These are phyloP conservation scores for Coptodon rendalli DNA, from an alignment of 2,113 vertebrate species.

Conservation along the genomic window DNA sequence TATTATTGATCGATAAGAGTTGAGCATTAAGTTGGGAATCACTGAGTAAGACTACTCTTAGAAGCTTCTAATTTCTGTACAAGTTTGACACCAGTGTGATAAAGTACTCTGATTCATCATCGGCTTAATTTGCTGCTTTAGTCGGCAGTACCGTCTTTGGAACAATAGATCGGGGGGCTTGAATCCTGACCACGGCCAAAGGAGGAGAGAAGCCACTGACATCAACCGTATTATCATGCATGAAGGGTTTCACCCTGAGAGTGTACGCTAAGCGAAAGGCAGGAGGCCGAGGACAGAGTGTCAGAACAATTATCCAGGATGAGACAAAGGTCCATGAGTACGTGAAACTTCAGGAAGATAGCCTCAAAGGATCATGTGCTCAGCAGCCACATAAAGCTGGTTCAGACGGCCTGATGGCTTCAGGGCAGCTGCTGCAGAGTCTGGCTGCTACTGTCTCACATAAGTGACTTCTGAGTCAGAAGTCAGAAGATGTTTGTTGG, in stretches of 20 bases:
- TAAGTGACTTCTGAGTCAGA: background rate
- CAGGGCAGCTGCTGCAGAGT: background rate
- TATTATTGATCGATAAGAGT: background rate
- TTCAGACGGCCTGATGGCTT: rapidly evolving
- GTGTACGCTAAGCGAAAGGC: background rate
- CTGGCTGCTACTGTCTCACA: background rate
- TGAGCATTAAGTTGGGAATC: background rate
- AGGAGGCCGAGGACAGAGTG: background rate
- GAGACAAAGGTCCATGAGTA: background rate
- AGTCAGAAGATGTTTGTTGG: background rate
- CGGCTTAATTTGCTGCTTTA: background rate
- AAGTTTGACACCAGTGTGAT: background rate
- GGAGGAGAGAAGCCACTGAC: background rate
- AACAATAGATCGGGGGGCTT: background rate
- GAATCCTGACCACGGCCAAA: background rate
- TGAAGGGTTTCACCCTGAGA: background rate
- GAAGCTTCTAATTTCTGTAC: background rate
- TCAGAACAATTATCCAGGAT: background rate
- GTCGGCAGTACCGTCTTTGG: background rate
- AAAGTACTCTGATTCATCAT: background rate
- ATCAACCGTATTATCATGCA: background rate
- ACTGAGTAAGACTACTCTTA: background rate
- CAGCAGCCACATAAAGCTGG: background rate
- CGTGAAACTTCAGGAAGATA: background rate
- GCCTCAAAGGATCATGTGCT: background rate